Base-by-base conservation (phyloP, 1,140 invertebrate species). In the Drosophila aff. region DNA sequence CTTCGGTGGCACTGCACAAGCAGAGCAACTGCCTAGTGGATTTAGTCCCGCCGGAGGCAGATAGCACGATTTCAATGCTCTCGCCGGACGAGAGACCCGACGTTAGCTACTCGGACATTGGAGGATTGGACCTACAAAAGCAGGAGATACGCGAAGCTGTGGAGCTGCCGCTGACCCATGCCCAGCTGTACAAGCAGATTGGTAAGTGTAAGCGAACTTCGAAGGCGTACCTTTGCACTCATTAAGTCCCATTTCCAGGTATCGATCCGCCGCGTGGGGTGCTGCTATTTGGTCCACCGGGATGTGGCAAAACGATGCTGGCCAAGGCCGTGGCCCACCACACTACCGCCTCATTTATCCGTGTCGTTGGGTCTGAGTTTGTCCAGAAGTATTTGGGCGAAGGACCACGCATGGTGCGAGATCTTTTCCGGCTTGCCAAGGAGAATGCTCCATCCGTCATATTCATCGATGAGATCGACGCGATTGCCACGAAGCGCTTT, bases 321-420 rank as follows among this genome's bases (percentile, higher is more conserved):
- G 99, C 99, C 40, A 99, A 99, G 94, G 99, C 99, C 81, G 99
- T 99, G 31, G 99, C 99, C 46, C 98, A 99, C 94, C 97, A 97
- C 86, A 99, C 99, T 47, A 99, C 98, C 96, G 98, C 98, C 92
- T 97, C 98, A 2, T 99, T 99, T 92, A 99, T 99, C 82, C 95
- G 98, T 69, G 99, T 99, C 18, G 99, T 99, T 50, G 99, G 99
- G 5, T 99, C 99, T 0, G 99, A 99, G 94, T 99, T 99, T 94
- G 99, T 99, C 0, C 99, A 99, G 93, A 99, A 99, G 92, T 99
- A 99, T 92, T 94, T 99, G 43, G 99, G 99, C 33, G 99, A 99
- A 94, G 98, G 99, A 4, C 99, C 99, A 3, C 95, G 99, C 74
- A 99, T 99, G 99, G 99, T 99, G 2, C 95, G 99, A 71, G 99